Base-by-base conservation (phyloP, 2,113 vertebrate species). In the Miniopterus natalensis region DNA sequence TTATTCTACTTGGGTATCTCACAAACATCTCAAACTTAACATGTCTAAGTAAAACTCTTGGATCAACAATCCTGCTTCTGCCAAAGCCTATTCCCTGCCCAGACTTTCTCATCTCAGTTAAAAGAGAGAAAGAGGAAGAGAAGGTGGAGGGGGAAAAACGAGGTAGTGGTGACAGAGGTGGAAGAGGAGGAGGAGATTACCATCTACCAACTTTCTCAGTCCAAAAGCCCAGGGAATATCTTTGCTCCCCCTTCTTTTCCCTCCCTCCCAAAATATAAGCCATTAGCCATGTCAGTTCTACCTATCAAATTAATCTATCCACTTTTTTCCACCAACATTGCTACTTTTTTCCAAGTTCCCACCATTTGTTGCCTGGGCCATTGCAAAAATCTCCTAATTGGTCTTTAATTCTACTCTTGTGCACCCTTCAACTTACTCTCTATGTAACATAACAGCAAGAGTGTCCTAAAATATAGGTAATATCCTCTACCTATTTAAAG, bases 321-420 rank as follows among this genome's bases (percentile, higher is more conserved):
- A 63, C 29, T 95, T 89, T 23, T 93, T 9, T 87, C 59, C 27
- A 70, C 7, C 3, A 15, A 83, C 10, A 31, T 81, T 68, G 3
- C 18, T 86, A 68, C n/a, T 29, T 68, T 68, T 83, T 70, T 84
- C 57, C 61, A 92, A 75, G n/a, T 1, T 63, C 13, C 42, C 17
- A 53, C 21, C 29, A 66, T 75, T 88, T 57, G 57, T 80, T 86
- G 29, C 13, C 57, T 57, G 59, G 36, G 57, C 18, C 47, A 59
- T 47, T 42, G 49, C 23, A 87, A 92, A 65, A 75, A n/a, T 78
- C 45, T 75, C 27, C 59, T 81, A 90, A 81, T 27, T 94, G 49
- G 59, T 68, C 45, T 87, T 55, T 36, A 77, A 91, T 63, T 83
- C 18, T 77, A 83, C 29, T 68, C 42, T 73, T 77, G 29, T 0